phyloP scores from a whole-genome alignment of 2,113 vertebrate genomes.

The Odocoileus virginianus region DNA sequence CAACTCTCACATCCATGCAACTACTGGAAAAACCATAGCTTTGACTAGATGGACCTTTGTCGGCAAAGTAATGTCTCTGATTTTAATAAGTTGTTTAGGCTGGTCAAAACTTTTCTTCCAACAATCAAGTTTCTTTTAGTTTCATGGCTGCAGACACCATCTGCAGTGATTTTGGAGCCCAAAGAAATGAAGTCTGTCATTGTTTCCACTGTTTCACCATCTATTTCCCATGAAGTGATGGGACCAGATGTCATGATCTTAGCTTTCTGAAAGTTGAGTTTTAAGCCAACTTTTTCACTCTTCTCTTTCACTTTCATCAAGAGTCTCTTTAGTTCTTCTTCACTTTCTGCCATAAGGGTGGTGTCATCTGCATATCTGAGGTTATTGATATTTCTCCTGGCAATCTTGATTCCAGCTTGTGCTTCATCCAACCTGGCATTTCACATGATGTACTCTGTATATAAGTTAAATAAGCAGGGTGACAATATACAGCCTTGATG shows the following conservation, averaged over 20 bases:
- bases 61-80: neutral
- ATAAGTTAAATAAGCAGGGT: neutral
- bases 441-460: neutral
- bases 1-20: neutral
- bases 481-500: neutral
- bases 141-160: neutral
- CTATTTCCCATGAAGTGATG: neutral
- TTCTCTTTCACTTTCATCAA: neutral
- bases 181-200: neutral
- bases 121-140: neutral
- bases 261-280: neutral
- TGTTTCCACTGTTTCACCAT: neutral
- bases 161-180: neutral
- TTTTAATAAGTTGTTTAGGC: neutral
- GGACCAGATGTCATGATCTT: neutral
- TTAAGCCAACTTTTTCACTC: neutral
- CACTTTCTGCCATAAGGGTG: neutral
- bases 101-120: neutral
- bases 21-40: neutral
- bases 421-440: neutral
- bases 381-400: neutral
- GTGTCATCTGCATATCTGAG: neutral
- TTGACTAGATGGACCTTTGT: neutral
- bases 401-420: neutral
- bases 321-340: neutral